Evolutionary conservation across 2,797 vertebrate species (phyloP), one percentile per base, ranked within the genome.

Genomic region (Columba guinea): DNA sequence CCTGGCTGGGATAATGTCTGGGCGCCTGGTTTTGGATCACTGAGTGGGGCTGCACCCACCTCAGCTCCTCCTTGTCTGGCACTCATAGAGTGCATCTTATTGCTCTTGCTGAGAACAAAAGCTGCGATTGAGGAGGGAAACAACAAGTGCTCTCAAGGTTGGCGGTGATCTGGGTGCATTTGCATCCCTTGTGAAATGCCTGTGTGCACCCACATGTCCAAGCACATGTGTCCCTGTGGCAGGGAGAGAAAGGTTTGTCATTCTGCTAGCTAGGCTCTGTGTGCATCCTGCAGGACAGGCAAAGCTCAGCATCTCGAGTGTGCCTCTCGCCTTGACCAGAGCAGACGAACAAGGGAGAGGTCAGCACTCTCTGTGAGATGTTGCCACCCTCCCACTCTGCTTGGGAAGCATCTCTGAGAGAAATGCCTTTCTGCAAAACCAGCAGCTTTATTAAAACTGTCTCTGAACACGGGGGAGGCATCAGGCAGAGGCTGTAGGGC

Each of bases 381-480:
- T 24, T 87, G 69, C 94, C 94, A 95, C 78, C 87, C 77, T 94
- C 91, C 88, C 76, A 77, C 77, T 80, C 91, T 21, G 65, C 80
- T 83, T 15, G 44, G 83, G 93, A 94, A 95, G 85, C 48, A 52
- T 84, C 84, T 95, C 78, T 75, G 9, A 64, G 80, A 56, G 64
- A 94, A 94, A 95, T 80, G 88, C 81, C 64, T 94, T 93, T 94
- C 84, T 88, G 86, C 93, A 87, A 65, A 82, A 41, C 27, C 90
- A 92, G 86, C 69, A 41, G 76, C 51, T 93, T 94, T 93, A 95
- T 96, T 96, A 69, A 84, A 96, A 91, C 24, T 91, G 85, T 94
- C 75, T 81, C 18, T 10, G 76, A 93, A 11, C 41, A 10, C 65
- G 35, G 74, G 26, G 70, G 84, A 77, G 89, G 87, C 10, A 0